A percentile compares a stretch with the other conserved stretches of the same genome.
Conservation (phyloP, 2,888 invertebrate species). For the Drosophila tanythrix region DNA sequence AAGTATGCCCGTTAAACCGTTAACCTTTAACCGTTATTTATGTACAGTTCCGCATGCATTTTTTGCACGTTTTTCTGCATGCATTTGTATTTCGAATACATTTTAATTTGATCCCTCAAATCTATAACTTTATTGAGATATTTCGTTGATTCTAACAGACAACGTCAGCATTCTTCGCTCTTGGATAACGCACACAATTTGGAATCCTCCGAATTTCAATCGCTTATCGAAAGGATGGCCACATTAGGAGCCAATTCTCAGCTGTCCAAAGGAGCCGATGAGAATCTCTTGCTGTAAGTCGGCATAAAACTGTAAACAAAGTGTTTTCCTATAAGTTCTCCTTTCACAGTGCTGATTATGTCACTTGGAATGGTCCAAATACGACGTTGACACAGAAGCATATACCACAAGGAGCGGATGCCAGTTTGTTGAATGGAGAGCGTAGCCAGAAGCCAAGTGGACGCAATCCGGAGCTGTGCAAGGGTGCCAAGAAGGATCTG, state of each 20-base stretch:
- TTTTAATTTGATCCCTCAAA: background rate
- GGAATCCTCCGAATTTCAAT: slow-evolving; percentile 83
- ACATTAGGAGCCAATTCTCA: slow-evolving; percentile 90
- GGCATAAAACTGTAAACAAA: background rate
- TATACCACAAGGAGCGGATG: slow-evolving; percentile 87
- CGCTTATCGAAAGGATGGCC: slow-evolving; percentile 81
- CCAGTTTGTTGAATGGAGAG: slow-evolving; percentile 83
- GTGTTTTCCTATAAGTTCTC: accelerated
- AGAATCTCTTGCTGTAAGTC: slow-evolving; percentile 91
- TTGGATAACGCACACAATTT: slow-evolving; percentile 64
- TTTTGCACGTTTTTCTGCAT: slow-evolving; percentile 37
- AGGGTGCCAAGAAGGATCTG: slow-evolving; percentile 89
- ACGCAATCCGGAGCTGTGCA: slow-evolving; percentile 88
- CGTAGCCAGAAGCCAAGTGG: slow-evolving; percentile 87
- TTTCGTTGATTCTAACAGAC: slow-evolving; percentile 51
- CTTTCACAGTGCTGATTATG: slow-evolving; percentile 90
- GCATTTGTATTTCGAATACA: background rate
- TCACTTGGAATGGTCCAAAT: slow-evolving; percentile 93
- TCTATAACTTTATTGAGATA: background rate
- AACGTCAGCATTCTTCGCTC: slow-evolving; percentile 67
- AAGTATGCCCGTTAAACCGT: slow-evolving; percentile 81
- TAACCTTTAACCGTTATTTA: slow-evolving; percentile 28
- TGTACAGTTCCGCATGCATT: slow-evolving; percentile 55
- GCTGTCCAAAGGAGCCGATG: slow-evolving; percentile 92
- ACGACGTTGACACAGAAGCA: slow-evolving; percentile 86